phyloP scores from a whole-genome alignment of 1,140 invertebrate species.

The Formica exsecta region DNA sequence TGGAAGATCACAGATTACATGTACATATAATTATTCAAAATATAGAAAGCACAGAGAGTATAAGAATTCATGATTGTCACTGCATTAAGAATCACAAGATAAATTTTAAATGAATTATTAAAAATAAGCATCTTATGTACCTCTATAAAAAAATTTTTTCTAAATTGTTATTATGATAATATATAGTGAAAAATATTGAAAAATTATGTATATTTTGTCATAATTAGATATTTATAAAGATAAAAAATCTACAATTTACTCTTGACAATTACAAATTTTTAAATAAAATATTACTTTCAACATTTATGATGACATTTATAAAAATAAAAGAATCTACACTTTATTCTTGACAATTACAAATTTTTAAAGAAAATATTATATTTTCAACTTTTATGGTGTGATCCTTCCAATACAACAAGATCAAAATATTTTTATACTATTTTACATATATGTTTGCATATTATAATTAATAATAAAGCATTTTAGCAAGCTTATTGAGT shows the following conservation, averaged over 20 bases:
- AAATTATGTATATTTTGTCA: no score
- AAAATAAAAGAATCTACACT: background rate
- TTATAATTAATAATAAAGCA: slow-evolving; percentile 3
- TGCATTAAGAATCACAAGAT: no score
- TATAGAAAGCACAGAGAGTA: background rate
- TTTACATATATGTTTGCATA: background rate
- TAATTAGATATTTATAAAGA: background rate
- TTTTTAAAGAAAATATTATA: background rate
- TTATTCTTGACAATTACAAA: background rate
- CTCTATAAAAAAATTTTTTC: no score
- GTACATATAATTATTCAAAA: background rate
- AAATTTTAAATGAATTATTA: no score
- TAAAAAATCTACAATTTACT: no score
- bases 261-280: no score
- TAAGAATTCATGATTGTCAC: no score
- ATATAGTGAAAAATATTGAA: no score
- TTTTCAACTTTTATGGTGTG: background rate
- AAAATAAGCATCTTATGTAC: no score
- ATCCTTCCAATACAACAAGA: slow-evolving; percentile 18
- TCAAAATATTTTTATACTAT: slow-evolving; percentile 21
- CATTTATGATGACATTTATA: background rate
- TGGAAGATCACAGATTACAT: slow-evolving; percentile 16
- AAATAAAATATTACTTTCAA: no score
- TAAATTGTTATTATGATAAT: no score
- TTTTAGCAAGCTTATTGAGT: background rate